Evolutionary conservation across 1,140 invertebrate species (phyloP), one percentile per base, ranked within the genome.

Genomic region (Oreohelix idahoensis): DNA sequence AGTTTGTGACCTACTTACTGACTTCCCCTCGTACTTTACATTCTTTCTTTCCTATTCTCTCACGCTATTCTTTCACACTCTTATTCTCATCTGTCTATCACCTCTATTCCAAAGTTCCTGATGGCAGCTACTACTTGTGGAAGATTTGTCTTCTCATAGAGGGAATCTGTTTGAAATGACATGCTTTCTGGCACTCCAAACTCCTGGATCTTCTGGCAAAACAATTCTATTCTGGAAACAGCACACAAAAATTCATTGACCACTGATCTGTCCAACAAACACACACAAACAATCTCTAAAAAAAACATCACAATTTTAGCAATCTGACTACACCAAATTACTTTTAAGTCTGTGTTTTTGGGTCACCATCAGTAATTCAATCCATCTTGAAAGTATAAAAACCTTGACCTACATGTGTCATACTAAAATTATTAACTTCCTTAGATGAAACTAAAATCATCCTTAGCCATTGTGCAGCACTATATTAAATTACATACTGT

Each of bases 71-170:
- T 13, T 39, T 20, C 26, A 17, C 13, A 29, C n/a, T 45, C 20
- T 35, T 29, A 8, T 32, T 39, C 26, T 26, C 23, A 58, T 1
- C 17, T 36, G 66, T n/a, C 42, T 45, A 75, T 82, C 82, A 91
- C 90, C 88, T 90, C 89, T 13, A 88, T 89, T 74, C 90, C 90
- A 38, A 91, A 81, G 36, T 88, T 87, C 79, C 88, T 78, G 45
- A 91, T 90, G 66, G 87, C 86, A 0, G 85, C 85, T 79, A 85
- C 87, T 58, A 91, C 90, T 82, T 90, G 89, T 10, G 86, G 83
- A 29, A 91, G 83, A 70, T 90, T 89, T 13, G 90, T 90, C 39
- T 84, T 81, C 78, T 91, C 90, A 79, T 89, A 91, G 36, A 91
- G 83, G 83, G 85, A 88, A 80, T 91, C 90, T n/a, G 86, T 90